Conservation (phyloP, 1,140 invertebrate genomes). For the Drosophila fuyamai region DNA sequence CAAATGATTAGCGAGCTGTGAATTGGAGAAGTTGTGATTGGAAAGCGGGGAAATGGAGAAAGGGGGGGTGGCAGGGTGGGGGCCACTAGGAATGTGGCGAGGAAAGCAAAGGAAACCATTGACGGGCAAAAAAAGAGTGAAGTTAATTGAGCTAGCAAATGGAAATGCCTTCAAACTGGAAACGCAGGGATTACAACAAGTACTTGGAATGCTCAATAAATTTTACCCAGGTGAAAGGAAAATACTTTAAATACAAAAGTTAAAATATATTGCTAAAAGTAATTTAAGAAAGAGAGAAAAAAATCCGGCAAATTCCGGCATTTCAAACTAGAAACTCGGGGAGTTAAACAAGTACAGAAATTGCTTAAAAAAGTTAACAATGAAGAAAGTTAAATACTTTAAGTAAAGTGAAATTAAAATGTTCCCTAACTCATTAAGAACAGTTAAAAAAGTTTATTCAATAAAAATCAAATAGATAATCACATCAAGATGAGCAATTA, state of each 20-base stretch:
- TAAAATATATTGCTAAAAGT: not conserved
- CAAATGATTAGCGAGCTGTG: slow-evolving; percentile 29
- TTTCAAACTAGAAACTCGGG: not conserved
- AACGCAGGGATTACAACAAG: not conserved
- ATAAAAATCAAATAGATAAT: not conserved
- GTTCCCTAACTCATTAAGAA: too few relatives aligned
- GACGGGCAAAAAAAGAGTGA: slow-evolving; percentile 15
- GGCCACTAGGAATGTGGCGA: not conserved
- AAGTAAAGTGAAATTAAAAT: too few relatives aligned
- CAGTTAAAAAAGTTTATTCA: too few relatives aligned
- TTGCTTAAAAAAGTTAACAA: too few relatives aligned
- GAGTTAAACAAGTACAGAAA: too few relatives aligned
- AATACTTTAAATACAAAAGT: not conserved
- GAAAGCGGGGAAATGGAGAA: not conserved
- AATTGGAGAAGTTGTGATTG: slow-evolving; percentile 23
- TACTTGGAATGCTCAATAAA: slow-evolving; percentile 2
- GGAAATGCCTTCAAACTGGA: not conserved
- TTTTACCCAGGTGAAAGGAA: slow-evolving; percentile 18
- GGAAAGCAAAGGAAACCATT: slow-evolving; percentile 10
- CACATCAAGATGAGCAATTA: not conserved
- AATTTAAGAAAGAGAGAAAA: too few relatives aligned
- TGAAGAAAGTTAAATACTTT: too few relatives aligned
- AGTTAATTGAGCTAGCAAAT: slow-evolving; percentile 6
- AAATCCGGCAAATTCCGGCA: too few relatives aligned
- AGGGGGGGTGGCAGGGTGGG: too few relatives aligned